A percentile compares a stretch with the other conserved stretches of the same genome.
Evolutionary conservation across 2,113 vertebrate genomes (phyloP).

Genomic region (Poeciliopsis turrubarensis): DNA sequence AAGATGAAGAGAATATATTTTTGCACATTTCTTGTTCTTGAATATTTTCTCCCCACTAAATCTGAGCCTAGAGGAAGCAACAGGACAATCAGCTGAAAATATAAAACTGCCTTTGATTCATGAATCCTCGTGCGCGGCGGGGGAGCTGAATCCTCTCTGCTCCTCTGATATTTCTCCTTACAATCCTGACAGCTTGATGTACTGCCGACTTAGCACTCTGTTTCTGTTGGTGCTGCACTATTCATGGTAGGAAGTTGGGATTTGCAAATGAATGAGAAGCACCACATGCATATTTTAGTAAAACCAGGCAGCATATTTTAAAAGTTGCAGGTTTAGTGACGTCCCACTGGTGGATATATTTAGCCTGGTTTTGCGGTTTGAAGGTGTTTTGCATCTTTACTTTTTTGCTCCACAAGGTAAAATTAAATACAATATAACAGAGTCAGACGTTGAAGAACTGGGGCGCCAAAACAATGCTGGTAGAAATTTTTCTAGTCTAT

Average conservation of each 20-base stretch:
- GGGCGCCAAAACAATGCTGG: too few species aligned
- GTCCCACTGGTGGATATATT: slow-evolving; percentile 36
- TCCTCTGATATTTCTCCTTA: slow-evolving; percentile 32
- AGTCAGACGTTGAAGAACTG: neutral
- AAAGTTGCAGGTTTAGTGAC: slow-evolving; percentile 45
- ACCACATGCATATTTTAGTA: slow-evolving; percentile 65
- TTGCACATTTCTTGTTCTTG: too few species aligned
- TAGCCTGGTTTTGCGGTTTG: slow-evolving; percentile 33
- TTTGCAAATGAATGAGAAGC: slow-evolving; percentile 28
- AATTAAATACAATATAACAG: neutral
- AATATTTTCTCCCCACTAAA: slow-evolving; percentile 53
- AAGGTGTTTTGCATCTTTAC: slow-evolving; percentile 18
- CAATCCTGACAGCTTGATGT: slow-evolving; percentile 44
- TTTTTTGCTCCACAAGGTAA: neutral
- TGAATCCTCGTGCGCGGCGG: slow-evolving; percentile 64
- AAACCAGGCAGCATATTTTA: slow-evolving; percentile 64
- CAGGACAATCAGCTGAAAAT: slow-evolving; percentile 52
- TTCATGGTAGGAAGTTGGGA: slow-evolving; percentile 30
- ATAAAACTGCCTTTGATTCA: slow-evolving; percentile 31
- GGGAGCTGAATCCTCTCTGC: slow-evolving; percentile 19
- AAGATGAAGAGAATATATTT: too few species aligned
- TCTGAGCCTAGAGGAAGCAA: slow-evolving; percentile 35
- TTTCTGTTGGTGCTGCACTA: slow-evolving; percentile 23
- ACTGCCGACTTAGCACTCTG: slow-evolving; percentile 47
- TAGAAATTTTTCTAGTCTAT: too few species aligned